phyloP scores from a whole-genome alignment of 2,797 vertebrate species.

The Pseudocheirus occidentalis region DNA sequence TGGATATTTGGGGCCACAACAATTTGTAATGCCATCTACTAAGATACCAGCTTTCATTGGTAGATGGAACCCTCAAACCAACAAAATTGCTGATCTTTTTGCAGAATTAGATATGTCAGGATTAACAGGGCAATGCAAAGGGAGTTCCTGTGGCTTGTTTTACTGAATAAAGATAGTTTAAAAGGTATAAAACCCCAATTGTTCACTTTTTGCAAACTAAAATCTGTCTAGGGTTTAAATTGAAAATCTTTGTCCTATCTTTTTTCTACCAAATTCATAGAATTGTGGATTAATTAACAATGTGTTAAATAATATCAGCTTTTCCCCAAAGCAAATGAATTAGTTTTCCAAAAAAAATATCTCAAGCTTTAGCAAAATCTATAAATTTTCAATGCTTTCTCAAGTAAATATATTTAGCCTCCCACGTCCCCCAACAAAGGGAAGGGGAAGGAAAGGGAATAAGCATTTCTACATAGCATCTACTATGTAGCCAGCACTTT shows the following conservation, averaged over 20 bases:
- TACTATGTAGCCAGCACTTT: neutral
- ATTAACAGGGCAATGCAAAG: accelerated
- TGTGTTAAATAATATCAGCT: neutral
- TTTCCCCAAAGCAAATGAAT: neutral
- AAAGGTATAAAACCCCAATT: neutral
- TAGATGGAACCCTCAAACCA: neutral
- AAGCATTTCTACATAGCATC: neutral
- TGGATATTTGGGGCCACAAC: neutral
- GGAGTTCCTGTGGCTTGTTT: neutral
- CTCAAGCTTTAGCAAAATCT: neutral
- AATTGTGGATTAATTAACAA: neutral
- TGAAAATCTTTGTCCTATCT: neutral
- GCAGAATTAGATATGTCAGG: accelerated
- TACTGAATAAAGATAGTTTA: neutral
- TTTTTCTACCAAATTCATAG: neutral
- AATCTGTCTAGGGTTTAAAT: neutral
- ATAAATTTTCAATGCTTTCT: neutral
- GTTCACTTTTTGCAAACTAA: neutral
- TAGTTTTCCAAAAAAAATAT: neutral
- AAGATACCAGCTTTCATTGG: neutral
- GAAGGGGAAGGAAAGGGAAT: neutral
- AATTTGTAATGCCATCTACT: neutral
- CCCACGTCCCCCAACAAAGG: neutral
- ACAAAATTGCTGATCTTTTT: neutral
- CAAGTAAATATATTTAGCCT: neutral